Evolutionary conservation across 2,113 vertebrate species (phyloP).

Genomic region (Sprattus sprattus): DNA sequence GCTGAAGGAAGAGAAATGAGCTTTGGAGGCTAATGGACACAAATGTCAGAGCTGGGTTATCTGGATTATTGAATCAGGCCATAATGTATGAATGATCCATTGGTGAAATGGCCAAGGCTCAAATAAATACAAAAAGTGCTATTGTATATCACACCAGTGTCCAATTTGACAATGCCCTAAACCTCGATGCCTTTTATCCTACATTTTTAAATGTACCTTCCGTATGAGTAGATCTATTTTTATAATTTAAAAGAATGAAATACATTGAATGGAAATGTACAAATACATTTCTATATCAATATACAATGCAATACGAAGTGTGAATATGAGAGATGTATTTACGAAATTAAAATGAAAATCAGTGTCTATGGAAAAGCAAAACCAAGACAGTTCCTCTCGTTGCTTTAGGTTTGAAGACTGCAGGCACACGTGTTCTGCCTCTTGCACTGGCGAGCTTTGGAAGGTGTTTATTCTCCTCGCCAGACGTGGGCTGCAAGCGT

Average conservation of each 20-base stretch:
- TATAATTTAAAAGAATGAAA: not conserved
- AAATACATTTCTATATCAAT: too few species aligned
- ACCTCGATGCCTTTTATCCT: not conserved
- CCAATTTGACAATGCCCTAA: not conserved
- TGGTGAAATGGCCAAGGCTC: not conserved
- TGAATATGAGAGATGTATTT: constrained; percentile 12
- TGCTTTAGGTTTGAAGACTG: constrained; percentile 32
- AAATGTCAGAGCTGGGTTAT: not conserved
- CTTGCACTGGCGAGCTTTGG: constrained; percentile 49
- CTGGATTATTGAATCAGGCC: not conserved
- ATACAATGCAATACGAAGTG: not conserved
- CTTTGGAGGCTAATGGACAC: not conserved
- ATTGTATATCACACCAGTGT: not conserved
- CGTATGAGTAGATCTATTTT: not conserved
- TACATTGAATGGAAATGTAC: too few species aligned
- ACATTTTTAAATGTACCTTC: not conserved
- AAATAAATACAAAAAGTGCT: not conserved
- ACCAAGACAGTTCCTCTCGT: not conserved
- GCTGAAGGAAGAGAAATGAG: not conserved
- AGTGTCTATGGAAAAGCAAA: not conserved
- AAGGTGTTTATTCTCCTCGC: constrained; percentile 56
- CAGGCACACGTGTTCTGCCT: constrained; percentile 31
- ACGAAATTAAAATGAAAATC: not conserved
- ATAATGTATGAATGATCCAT: not conserved
- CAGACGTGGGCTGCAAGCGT: constrained; percentile 53